These are phyloP conservation scores for Acrobasis repandana DNA, from an alignment of 2,888 invertebrate genomes.

Conservation along the genomic window DNA sequence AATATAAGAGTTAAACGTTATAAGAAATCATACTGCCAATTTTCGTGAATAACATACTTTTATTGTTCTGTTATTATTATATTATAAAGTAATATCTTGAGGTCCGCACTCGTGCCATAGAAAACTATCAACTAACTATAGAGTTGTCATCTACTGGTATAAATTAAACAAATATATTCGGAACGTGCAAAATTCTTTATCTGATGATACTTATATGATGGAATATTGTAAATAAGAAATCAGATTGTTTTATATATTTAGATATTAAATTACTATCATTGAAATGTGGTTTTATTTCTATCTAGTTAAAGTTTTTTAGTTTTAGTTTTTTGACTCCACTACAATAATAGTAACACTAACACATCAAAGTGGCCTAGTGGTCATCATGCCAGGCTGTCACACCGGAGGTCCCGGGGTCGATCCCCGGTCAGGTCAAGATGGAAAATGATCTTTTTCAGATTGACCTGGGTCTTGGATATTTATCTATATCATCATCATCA, in stretches of 20 bases:
- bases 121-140: constrained; percentile 21
- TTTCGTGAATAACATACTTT: constrained; percentile 39
- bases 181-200: constrained; percentile 25
- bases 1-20: constrained; percentile 5
- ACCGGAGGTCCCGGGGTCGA: no score
- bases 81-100: constrained; percentile 28
- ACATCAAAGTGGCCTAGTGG: no score
- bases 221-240: constrained; percentile 58
- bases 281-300: constrained; percentile 47
- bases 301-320: neutral
- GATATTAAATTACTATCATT: constrained; percentile 70
- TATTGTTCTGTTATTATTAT: constrained; percentile 23
- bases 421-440: no score
- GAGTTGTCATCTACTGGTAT: constrained; percentile 12
- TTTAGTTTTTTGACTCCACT: neutral
- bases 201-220: constrained; percentile 30
- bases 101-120: constrained; percentile 63
- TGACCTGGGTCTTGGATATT: no score
- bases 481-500: no score
- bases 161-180: constrained; percentile 24
- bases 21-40: constrained; percentile 56
- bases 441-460: no score
- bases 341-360: no score
- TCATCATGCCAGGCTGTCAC: no score
- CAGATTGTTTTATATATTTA: constrained; percentile 75